Evolutionary conservation across 1,140 invertebrate species (phyloP).

Genomic region (Asobara japonica): DNA sequence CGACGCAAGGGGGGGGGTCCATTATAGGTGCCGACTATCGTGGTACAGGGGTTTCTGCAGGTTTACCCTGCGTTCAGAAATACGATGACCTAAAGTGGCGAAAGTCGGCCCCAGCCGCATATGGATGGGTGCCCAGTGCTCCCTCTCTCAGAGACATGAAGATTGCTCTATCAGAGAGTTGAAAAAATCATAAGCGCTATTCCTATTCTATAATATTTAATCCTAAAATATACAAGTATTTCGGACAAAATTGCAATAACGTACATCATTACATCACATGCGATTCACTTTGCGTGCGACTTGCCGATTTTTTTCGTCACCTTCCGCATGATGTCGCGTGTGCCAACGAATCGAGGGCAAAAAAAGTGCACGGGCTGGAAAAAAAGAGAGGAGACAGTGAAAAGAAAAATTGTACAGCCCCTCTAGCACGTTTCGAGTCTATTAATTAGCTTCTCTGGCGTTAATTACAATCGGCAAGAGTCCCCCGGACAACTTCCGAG

Average conservation of each 20-base stretch:
- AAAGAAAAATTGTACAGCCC: conserved; percentile 16
- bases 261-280: not conserved
- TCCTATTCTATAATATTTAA: no score
- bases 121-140: no score
- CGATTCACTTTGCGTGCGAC: conserved; percentile 7
- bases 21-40: no score
- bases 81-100: no score
- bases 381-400: not conserved
- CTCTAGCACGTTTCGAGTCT: conserved; percentile 51
- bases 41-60: no score
- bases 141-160: no score
- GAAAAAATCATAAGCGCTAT: no score
- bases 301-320: conserved; percentile 9
- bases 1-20: no score
- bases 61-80: no score
- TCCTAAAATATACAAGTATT: no score
- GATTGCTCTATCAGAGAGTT: no score
- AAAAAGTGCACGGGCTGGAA: not conserved
- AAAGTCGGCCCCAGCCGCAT: no score
- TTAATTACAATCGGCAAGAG: conserved; percentile 61
- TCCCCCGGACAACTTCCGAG: not conserved
- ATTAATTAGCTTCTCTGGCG: conserved; percentile 55
- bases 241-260: not conserved
- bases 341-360: not conserved
- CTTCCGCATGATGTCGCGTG: conserved; percentile 19